Evolutionary conservation across 2,797 vertebrate species (phyloP), one percentile per base, ranked within the genome.

Genomic region (Pseudochromis fuscus): DNA sequence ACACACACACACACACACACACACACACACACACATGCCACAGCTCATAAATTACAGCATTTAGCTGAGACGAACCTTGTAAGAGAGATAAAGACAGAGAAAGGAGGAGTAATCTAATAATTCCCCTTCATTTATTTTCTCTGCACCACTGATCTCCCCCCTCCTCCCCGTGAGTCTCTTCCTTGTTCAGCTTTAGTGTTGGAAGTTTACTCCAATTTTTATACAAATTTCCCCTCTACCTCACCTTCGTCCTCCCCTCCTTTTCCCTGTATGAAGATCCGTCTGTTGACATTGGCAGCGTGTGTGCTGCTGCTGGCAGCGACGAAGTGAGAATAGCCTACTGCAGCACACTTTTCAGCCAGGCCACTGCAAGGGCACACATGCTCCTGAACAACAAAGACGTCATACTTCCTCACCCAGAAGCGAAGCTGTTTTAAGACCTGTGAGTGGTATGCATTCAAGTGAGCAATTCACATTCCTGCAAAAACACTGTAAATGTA

Each of bases 251-350:
- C 67, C 68, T 23, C 25, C 31, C 40, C 40, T 77, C 46, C 24
- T 50, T 57, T 49, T 33, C 59, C 50, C 63, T 24, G 52, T 30
- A 50, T 57, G 45, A 81, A 61, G 60, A 71, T 73, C 55, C 31
- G 72, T 81, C 79, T 89, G 88, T 91, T 88, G 82, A 73, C 77
- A 45, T 81, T 86, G 88, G 90, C 86, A 53, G 68, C 7, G 55
- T 40, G 64, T 24, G 33, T 75, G 81, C 80, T 77, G 77, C 72
- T 82, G 64, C 81, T 91, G 88, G 87, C 90, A 80, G 75, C 57
- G 7, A 25, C 69, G 53, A 75, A 83, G 86, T 81, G 87, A 77
- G 85, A 89, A 62, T 52, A 61, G 66, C 68, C 64, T 44, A 55
- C 79, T 77, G 75, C 86, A 85, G 83, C 76, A 61, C 73, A 49